These are phyloP conservation scores for Pseudomyrmex flavicornis DNA, from an alignment of 1,140 invertebrate genomes.

Conservation along the genomic window DNA sequence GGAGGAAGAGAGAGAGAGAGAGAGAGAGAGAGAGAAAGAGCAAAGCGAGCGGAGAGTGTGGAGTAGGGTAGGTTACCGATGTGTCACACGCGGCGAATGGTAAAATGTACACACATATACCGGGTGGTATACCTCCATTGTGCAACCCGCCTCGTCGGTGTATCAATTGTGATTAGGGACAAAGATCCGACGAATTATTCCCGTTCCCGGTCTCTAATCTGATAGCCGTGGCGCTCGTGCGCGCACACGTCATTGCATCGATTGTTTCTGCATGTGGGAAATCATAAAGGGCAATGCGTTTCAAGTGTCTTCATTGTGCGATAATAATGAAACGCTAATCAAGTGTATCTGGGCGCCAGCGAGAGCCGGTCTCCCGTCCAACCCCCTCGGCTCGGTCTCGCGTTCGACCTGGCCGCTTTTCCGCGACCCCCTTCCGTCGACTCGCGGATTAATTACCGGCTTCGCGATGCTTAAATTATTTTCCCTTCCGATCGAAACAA, in stretches of 20 bases:
- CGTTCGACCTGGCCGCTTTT: background rate
- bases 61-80: constrained; percentile 42
- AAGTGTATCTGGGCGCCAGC: constrained; percentile 58
- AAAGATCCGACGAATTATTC: constrained; percentile 77
- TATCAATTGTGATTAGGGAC: constrained; percentile 77
- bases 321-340: constrained; percentile 70
- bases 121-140: constrained; percentile 73
- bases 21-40: background rate
- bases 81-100: constrained; percentile 75
- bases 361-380: constrained; percentile 20
- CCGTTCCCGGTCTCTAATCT: constrained; percentile 74
- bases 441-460: constrained; percentile 57
- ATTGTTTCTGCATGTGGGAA: constrained; percentile 73
- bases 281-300: constrained; percentile 73
- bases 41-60: background rate
- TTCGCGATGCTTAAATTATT: constrained; percentile 59
- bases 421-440: constrained; percentile 25
- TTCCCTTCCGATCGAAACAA: constrained; percentile 55
- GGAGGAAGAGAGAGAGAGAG: background rate
- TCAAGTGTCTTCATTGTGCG: constrained; percentile 68
- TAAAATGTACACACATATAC: constrained; percentile 74
- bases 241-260: constrained; percentile 73
- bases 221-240: constrained; percentile 67
- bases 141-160: constrained; percentile 68
- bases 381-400: background rate